phyloP scores from a whole-genome alignment of 2,797 vertebrate genomes.

The Paedocypris micromegethes region DNA sequence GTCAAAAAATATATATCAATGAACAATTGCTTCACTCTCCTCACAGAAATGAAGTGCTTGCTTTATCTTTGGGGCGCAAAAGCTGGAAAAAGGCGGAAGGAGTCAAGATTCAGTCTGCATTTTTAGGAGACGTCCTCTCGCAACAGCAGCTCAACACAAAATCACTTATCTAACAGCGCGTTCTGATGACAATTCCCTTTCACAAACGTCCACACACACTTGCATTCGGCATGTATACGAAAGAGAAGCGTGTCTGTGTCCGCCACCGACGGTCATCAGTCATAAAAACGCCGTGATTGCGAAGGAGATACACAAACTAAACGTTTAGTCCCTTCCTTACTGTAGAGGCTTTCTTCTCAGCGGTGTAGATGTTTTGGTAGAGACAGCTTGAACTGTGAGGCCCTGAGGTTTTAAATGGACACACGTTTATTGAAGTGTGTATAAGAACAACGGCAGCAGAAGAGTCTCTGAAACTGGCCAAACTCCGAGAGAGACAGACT shows the following conservation, averaged over 20 bases:
- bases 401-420: conserved; percentile 68
- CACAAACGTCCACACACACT: conserved; percentile 26
- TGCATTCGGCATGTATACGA: conserved; percentile 19
- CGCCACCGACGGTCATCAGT: conserved; percentile 21
- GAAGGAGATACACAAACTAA: conserved; percentile 36
- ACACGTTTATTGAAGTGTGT: conserved; percentile 41
- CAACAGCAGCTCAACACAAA: conserved; percentile 26
- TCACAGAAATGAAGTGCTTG: conserved; percentile 12
- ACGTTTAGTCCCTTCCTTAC: conserved; percentile 44
- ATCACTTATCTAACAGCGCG: conserved; percentile 5
- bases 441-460: conserved; percentile 35
- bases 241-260: conserved; percentile 4
- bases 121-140: conserved; percentile 8
- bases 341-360: conserved; percentile 39
- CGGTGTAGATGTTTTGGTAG: conserved; percentile 52
- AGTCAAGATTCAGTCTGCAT: background rate
- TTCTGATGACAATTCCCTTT: conserved; percentile 31
- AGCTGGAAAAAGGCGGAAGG: background rate
- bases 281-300: conserved; percentile 7
- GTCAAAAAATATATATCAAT: background rate
- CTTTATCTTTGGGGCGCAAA: conserved; percentile 18
- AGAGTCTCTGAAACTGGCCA: conserved; percentile 16
- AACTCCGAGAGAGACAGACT: background rate
- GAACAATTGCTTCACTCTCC: background rate
- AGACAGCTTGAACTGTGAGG: conserved; percentile 66